Evolutionary conservation across 2,888 invertebrate genomes (phyloP).

Genomic region (Odontomyia ornata): DNA sequence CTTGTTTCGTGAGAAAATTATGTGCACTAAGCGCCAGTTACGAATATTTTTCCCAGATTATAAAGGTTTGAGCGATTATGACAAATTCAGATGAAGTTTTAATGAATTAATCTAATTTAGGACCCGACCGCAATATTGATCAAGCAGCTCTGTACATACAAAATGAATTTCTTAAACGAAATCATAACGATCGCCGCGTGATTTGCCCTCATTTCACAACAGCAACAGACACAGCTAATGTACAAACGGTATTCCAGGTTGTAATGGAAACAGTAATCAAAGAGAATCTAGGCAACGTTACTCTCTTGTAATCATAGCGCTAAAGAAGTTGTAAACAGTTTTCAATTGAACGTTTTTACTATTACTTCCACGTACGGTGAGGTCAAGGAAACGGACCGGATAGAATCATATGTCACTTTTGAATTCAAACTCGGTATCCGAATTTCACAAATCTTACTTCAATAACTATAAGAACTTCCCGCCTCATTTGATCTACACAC

Average conservation of each 20-base stretch:
- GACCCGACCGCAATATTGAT: conserved; percentile 71
- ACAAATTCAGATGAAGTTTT: background rate
- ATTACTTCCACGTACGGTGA: too few species aligned
- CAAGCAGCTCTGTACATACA: conserved; percentile 69
- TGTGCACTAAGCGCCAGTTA: conserved; percentile 70
- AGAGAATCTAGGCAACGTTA: conserved; percentile 69
- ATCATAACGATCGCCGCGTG: conserved; percentile 68
- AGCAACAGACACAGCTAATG: conserved; percentile 73
- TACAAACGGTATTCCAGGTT: conserved; percentile 72
- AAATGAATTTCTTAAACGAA: conserved; percentile 59
- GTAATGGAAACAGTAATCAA: conserved; percentile 74
- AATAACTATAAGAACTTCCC: too few species aligned
- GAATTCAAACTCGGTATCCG: too few species aligned
- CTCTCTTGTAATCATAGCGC: conserved; percentile 63
- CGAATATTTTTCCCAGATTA: conserved; percentile 70
- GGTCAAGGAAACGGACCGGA: too few species aligned
- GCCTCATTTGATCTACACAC: too few species aligned
- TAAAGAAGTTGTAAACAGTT: background rate
- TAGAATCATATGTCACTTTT: too few species aligned
- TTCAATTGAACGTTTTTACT: too few species aligned
- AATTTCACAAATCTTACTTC: too few species aligned
- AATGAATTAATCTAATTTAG: conserved; percentile 64
- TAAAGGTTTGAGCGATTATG: conserved; percentile 60
- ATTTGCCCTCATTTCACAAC: conserved; percentile 74
- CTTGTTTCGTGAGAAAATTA: conserved; percentile 72